Percentiles rank a stretch among this genome's conserved stretches.
Conservation (phyloP, 2,888 invertebrate species). For the Drosophila pegasa region DNA sequence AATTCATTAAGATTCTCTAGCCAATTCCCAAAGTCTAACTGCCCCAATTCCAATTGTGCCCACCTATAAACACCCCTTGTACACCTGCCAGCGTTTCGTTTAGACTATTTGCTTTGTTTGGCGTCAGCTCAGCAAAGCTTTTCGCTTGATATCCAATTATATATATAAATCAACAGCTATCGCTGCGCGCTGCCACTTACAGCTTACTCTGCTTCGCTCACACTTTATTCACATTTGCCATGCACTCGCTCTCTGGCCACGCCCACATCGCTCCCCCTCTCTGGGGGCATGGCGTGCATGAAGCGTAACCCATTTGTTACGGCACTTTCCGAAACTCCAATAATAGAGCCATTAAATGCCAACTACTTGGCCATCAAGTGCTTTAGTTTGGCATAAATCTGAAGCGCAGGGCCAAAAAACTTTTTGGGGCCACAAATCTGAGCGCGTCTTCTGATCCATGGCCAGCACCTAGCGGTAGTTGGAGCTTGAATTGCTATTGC, state of each 20-base stretch:
- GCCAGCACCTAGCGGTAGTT: neutral
- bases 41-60: neutral
- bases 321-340: constrained; percentile 71
- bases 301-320: constrained; percentile 67
- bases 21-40: neutral
- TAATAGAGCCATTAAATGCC: constrained; percentile 80
- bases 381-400: constrained; percentile 80
- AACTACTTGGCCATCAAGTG: constrained; percentile 79
- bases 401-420: constrained; percentile 56
- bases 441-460: constrained; percentile 20
- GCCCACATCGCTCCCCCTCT: neutral
- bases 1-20: neutral
- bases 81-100: neutral
- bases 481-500: constrained; percentile 13
- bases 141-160: constrained; percentile 2
- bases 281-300: neutral
- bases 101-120: neutral
- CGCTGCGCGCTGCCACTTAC: constrained; percentile 20
- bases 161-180: constrained; percentile 21
- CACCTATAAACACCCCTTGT: neutral
- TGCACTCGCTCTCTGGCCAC: neutral
- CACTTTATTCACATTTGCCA: constrained; percentile 4
- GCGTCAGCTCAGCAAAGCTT: neutral
- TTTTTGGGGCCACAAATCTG: constrained; percentile 57
- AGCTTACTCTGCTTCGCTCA: constrained; percentile 3